Conservation (phyloP, 2,888 invertebrate species). For the Tetragonula carbonaria region DNA sequence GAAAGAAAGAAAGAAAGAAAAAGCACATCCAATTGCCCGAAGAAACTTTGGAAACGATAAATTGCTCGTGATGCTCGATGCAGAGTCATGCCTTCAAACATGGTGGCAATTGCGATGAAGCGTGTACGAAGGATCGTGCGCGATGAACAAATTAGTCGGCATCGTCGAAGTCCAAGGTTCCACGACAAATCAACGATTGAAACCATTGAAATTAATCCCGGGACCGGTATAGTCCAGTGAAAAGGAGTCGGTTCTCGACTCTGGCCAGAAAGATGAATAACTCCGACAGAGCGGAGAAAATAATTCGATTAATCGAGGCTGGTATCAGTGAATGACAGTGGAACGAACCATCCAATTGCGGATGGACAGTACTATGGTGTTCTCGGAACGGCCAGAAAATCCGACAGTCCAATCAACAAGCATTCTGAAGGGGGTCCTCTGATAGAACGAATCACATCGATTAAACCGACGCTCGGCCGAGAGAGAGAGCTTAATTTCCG, state of each 20-base stretch:
- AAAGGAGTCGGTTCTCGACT: background rate
- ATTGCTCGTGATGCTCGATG: too few species aligned
- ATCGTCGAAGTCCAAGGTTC: background rate
- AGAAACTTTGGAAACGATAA: too few species aligned
- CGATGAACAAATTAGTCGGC: too few species aligned
- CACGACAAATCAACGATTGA: background rate
- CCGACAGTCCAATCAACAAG: constrained; percentile 12
- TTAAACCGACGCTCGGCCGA: background rate
- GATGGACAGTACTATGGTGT: constrained; percentile 9
- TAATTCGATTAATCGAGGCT: constrained; percentile 45
- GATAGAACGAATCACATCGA: constrained; percentile 14
- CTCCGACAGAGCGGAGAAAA: constrained; percentile 14
- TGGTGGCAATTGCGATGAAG: too few species aligned
- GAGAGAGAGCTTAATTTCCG: constrained; percentile 23
- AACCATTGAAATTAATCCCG: constrained; percentile 8
- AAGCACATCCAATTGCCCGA: too few species aligned
- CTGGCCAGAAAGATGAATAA: constrained; percentile 20
- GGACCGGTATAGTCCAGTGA: background rate
- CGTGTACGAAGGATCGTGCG: too few species aligned
- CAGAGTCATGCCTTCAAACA: too few species aligned
- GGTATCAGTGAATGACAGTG: constrained; percentile 29
- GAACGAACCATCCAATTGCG: constrained; percentile 33
- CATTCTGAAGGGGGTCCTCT: constrained; percentile 2
- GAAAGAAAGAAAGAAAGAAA: too few species aligned
- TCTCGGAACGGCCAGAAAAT: constrained; percentile 50